Evolutionary conservation across 2,113 vertebrate genomes (phyloP).

Genomic region (Pedionomus torquatus): DNA sequence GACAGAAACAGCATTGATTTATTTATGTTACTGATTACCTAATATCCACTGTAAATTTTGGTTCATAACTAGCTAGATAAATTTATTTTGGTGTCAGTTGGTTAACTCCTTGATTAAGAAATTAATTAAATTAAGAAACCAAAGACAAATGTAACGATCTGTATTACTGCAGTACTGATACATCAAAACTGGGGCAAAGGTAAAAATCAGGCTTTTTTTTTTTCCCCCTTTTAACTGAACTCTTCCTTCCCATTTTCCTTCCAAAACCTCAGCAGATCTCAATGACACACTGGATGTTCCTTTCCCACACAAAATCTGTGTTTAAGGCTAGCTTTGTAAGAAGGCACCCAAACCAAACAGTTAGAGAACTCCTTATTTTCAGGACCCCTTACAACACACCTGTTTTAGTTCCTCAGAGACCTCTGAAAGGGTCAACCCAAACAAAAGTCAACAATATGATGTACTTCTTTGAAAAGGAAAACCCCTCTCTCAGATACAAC

Average conservation of each 20-base stretch:
- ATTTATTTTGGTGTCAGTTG: too few relatives aligned
- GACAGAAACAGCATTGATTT: background rate
- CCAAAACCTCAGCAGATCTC: background rate
- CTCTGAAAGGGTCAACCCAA: background rate
- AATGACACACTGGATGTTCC: background rate
- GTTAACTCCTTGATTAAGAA: background rate
- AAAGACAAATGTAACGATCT: background rate
- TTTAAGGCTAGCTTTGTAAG: background rate
- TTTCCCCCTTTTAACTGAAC: background rate
- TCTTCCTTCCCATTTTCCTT: background rate
- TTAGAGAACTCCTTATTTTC: background rate
- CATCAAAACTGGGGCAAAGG: background rate
- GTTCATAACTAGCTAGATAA: background rate
- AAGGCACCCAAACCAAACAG: background rate
- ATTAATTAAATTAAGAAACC: background rate
- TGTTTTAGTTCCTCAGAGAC: background rate
- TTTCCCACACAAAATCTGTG: background rate
- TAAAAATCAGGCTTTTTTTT: background rate
- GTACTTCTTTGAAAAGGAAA: background rate
- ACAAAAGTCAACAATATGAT: background rate
- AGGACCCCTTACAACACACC: background rate
- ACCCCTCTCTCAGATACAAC: background rate
- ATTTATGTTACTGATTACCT: background rate
- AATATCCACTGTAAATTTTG: background rate
- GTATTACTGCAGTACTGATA: background rate